These are phyloP conservation scores for Indicator indicator DNA, from an alignment of 2,113 vertebrate species.

Conservation along the genomic window DNA sequence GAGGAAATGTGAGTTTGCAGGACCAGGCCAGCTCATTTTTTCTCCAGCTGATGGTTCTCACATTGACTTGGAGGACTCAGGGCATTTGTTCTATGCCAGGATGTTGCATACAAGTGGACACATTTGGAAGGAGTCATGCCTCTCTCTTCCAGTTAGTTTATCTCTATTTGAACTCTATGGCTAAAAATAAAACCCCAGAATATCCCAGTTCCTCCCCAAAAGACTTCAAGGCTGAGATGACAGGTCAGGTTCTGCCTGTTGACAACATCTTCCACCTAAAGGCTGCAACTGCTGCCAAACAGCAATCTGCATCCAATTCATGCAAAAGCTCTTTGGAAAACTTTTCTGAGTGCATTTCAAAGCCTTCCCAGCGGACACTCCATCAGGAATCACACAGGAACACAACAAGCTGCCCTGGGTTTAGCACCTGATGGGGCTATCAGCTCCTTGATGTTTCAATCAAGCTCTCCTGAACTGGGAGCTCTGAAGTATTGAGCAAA, in stretches of 20 bases:
- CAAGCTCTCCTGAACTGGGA: not conserved
- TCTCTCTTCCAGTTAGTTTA: not conserved
- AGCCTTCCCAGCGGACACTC: not conserved
- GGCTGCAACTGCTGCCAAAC: not conserved
- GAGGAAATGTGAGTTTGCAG: not conserved
- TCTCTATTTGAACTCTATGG: not conserved
- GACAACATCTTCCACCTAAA: not conserved
- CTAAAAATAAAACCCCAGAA: not conserved
- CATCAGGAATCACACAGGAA: not conserved
- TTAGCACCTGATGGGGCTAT: not conserved
- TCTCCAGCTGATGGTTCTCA: not conserved
- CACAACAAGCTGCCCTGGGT: not conserved
- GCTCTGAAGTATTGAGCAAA: slow-evolving; percentile 1
- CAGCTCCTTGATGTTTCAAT: not conserved
- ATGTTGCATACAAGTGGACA: not conserved
- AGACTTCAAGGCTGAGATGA: not conserved
- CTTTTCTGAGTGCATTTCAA: not conserved
- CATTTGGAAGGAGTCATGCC: too few relatives aligned
- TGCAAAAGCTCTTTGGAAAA: slow-evolving; percentile 6
- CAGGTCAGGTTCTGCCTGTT: not conserved
- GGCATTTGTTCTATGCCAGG: not conserved
- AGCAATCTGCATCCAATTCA: not conserved
- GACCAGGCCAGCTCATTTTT: not conserved
- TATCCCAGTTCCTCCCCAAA: not conserved
- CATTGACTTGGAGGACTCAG: not conserved